Conservation (phyloP, 2,113 vertebrate species). For the Ophiodon elongatus region DNA sequence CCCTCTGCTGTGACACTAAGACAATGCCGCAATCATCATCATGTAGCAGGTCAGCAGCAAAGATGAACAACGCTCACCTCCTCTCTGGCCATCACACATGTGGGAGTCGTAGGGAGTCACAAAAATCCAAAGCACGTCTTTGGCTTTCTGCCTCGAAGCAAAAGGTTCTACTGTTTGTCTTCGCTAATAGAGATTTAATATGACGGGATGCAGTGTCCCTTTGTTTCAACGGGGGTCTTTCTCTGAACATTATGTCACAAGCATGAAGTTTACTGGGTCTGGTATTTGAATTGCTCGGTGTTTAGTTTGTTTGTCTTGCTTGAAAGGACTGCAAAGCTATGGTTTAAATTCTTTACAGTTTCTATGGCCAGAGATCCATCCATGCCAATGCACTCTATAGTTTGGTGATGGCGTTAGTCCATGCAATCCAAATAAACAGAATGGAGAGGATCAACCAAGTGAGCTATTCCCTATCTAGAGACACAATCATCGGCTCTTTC, state of each 20-base stretch:
- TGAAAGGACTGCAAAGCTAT: not conserved
- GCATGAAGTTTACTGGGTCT: not conserved
- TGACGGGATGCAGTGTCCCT: not conserved
- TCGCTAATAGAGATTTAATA: constrained; percentile 10
- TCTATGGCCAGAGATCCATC: constrained; percentile 23
- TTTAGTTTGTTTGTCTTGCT: constrained; percentile 7
- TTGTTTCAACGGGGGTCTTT: not conserved
- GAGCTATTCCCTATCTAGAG: constrained; percentile 28
- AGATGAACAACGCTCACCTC: constrained; percentile 16
- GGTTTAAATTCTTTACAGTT: constrained; percentile 17
- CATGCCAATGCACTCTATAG: constrained; percentile 9
- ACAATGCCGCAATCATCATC: constrained; percentile 35
- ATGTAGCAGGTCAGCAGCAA: constrained; percentile 4
- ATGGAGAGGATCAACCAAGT: constrained; percentile 43
- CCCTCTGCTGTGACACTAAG: constrained; percentile 20
- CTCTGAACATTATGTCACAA: not conserved
- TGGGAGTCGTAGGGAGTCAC: not conserved
- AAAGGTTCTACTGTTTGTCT: constrained; percentile 5
- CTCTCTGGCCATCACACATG: not conserved
- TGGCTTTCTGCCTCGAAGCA: not conserved
- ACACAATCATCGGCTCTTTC: constrained; percentile 45
- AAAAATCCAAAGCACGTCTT: constrained; percentile 7
- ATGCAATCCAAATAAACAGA: constrained; percentile 37
- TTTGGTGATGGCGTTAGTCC: constrained; percentile 26
- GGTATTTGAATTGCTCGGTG: not conserved